A percentile compares a stretch with the other conserved stretches of the same genome.
These are phyloP conservation scores for Halictus ligatus DNA, from an alignment of 2,888 invertebrate genomes.

Conservation along the genomic window DNA sequence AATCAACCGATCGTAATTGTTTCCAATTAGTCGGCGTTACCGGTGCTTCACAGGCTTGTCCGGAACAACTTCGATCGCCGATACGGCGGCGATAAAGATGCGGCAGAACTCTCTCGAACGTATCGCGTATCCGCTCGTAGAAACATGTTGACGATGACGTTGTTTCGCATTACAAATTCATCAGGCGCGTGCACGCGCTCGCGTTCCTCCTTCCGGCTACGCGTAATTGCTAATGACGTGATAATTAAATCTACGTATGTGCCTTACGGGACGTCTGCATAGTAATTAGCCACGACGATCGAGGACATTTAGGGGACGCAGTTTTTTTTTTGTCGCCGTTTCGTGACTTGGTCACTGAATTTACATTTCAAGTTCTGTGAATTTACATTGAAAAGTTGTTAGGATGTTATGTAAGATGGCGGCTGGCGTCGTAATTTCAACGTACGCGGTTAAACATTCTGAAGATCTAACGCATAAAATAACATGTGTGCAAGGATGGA, in stretches of 20 bases:
- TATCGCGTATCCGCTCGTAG: neutral
- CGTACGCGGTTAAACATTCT: too few relatives aligned
- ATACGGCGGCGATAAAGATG: conserved; percentile 21
- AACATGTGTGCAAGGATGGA: too few relatives aligned
- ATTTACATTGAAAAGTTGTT: neutral
- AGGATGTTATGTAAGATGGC: neutral
- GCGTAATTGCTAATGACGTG: conserved; percentile 53
- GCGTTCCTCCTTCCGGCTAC: conserved; percentile 39
- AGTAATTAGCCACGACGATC: conserved; percentile 60
- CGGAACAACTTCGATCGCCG: conserved; percentile 9
- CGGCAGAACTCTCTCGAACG: conserved; percentile 19
- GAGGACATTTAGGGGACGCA: conserved; percentile 24
- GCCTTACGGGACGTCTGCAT: conserved; percentile 59
- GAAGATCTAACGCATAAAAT: too few relatives aligned
- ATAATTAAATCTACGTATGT: conserved; percentile 70
- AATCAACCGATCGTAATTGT: conserved; percentile 30
- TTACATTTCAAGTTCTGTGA: neutral
- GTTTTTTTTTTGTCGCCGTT: neutral
- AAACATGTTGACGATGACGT: conserved; percentile 3
- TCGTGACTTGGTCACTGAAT: neutral
- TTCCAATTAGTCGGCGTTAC: conserved; percentile 25
- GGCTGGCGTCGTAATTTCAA: neutral
- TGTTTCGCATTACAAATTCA: conserved; percentile 51
- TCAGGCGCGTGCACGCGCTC: conserved; percentile 37
- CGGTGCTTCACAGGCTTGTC: neutral